Conservation (phyloP, 1,140 invertebrate species). For the Colletes latitarsis region DNA sequence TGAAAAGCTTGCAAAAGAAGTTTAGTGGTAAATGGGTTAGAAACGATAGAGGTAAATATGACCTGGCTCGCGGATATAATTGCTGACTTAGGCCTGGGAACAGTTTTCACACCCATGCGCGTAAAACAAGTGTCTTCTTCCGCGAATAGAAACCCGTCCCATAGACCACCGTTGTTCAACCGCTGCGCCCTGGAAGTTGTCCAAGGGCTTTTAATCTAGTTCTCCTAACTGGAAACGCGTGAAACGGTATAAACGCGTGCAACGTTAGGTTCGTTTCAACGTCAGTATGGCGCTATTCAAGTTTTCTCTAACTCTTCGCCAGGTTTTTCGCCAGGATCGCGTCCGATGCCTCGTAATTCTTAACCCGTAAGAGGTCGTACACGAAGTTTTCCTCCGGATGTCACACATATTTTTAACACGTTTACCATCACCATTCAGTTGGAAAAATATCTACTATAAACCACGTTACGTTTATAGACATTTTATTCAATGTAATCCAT, state of each 20-base stretch:
- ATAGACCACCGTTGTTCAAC: neutral
- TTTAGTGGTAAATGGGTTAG: no score
- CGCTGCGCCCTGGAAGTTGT: constrained; percentile 17
- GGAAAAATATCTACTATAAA: no score
- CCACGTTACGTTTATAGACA: no score
- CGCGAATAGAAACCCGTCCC: neutral
- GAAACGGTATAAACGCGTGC: neutral
- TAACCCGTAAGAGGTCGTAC: no score
- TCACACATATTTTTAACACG: no score
- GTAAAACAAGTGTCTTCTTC: constrained; percentile 8
- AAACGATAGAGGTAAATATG: neutral
- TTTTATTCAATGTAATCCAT: no score
- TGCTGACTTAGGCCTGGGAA: neutral
- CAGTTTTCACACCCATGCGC: neutral
- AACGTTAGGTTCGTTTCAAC: neutral
- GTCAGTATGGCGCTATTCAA: neutral
- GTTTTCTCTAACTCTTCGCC: neutral
- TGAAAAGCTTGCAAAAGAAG: no score
- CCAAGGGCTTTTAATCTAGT: constrained; percentile 26
- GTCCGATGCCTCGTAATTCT: no score
- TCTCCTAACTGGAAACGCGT: constrained; percentile 16
- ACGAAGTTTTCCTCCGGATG: no score
- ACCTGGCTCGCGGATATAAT: neutral
- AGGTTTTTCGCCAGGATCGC: neutral
- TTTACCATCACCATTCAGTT: no score